Evolutionary conservation across 2,797 vertebrate species (phyloP), one percentile per base, ranked within the genome.

Genomic region (Myotis vivesi): DNA sequence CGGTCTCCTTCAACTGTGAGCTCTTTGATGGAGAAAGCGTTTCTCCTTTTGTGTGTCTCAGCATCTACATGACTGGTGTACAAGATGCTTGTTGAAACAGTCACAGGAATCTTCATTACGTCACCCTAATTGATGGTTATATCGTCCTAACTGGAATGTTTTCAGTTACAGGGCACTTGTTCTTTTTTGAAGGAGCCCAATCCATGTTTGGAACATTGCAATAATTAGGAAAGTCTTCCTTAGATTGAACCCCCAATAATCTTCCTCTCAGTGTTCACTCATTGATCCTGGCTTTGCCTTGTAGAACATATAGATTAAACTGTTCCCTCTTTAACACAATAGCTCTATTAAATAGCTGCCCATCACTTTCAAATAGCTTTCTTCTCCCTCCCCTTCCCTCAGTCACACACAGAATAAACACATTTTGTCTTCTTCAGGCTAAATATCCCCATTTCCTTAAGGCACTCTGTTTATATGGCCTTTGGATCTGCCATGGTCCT

Each of bases 111-210:
- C 77, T 80, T 81, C 10, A 80, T 91, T 79, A 80, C 33, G 25
- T 94, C 59, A 80, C 76, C 20, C 36, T 94, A 89, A 93, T 66
- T 88, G 87, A 89, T 16, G 62, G 38, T 77, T 91, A 82, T 87
- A 71, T 79, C 38, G 20, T 79, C 46, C 92, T 93, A 82, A 75
- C 51, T 53, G 77, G 33, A 90, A 87, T 59, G 55, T 79, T 93
- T 93, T 87, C 72, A 77, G 84, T 49, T 36, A 94, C 11, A 77
- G 38, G 62, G 17, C 25, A 89, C 44, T 81, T 20, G 6, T 28
- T 92, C 33, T 23, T 64, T 94, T 89, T 51, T 53, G 36, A 96
- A 84, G 77, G 41, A 77, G 44, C 44, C 46, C 12, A 41, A 86
- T 87, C 28, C 81, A 87, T 53, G 57, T 80, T 46, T 71, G 64